These are phyloP conservation scores for Chalcosyrphus nemorum DNA, from an alignment of 2,888 invertebrate genomes.

Conservation along the genomic window DNA sequence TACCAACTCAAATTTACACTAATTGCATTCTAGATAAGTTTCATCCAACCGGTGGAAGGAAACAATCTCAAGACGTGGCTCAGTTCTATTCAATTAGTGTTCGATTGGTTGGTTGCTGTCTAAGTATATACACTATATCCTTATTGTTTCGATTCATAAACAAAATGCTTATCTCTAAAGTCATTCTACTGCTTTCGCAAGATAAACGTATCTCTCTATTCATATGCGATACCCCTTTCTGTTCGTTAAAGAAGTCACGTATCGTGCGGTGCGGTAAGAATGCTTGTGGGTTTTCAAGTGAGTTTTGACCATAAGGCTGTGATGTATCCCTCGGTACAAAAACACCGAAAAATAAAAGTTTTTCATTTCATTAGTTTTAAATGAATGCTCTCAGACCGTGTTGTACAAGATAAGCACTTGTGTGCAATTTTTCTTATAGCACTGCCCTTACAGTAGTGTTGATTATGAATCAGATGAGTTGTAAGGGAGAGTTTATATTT, in stretches of 20 bases:
- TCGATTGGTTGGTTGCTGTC: neutral
- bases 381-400: conserved; percentile 15
- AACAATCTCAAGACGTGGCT: neutral
- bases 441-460: neutral
- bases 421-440: neutral
- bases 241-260: neutral
- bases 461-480: conserved; percentile 24
- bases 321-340: neutral
- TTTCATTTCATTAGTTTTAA: conserved; percentile 24
- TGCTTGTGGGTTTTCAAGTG: conserved; percentile 34
- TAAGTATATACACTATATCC: neutral
- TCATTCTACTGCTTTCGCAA: neutral
- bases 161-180: conserved; percentile 14
- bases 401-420: conserved; percentile 7
- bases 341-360: neutral
- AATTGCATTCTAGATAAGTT: neutral
- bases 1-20: conserved; percentile 3
- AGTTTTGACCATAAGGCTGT: neutral
- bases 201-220: neutral
- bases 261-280: neutral
- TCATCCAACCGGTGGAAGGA: neutral
- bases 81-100: neutral
- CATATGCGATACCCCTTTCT: neutral
- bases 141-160: conserved; percentile 2
- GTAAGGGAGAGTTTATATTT: conserved; percentile 12